A percentile compares a stretch with the other conserved stretches of the same genome.
phyloP scores from a whole-genome alignment of 1,140 invertebrate genomes.

The Ylistrum balloti region DNA sequence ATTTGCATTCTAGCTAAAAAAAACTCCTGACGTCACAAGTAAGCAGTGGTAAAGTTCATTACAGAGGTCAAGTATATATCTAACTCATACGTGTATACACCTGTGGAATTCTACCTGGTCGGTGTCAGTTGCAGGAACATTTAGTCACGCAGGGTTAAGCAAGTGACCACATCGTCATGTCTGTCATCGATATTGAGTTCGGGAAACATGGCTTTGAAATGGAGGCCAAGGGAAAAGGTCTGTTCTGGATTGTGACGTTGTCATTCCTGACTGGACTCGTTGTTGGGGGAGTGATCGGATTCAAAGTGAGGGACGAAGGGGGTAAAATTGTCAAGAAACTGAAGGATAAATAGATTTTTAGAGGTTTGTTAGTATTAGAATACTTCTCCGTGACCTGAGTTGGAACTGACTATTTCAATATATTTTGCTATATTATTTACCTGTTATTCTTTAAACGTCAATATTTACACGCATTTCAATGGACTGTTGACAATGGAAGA shows the following conservation, averaged over 20 bases:
- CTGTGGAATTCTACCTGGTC: too few species aligned
- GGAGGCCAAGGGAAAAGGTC: constrained; percentile 52
- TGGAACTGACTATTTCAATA: too few species aligned
- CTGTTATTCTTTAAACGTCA: too few species aligned
- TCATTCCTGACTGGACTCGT: constrained; percentile 53
- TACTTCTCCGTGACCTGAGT: too few species aligned
- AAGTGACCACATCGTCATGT: constrained; percentile 34
- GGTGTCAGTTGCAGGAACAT: too few species aligned
- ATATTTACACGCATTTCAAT: too few species aligned
- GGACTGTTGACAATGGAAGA: too few species aligned
- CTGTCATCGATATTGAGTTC: constrained; percentile 51
- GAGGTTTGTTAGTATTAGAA: too few species aligned
- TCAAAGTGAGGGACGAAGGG: constrained; percentile 56
- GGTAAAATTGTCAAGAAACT: constrained; percentile 56
- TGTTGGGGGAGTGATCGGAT: constrained; percentile 49
- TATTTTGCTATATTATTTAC: too few species aligned
- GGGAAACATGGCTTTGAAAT: constrained; percentile 53
- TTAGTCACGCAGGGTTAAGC: background rate
- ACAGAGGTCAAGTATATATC: background rate
- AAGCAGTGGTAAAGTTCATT: background rate
- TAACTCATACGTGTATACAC: too few species aligned
- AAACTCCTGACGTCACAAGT: too few species aligned
- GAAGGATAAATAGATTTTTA: constrained; percentile 24
- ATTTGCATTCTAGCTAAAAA: too few species aligned
- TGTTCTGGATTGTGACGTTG: constrained; percentile 56